phyloP scores from a whole-genome alignment of 2,113 vertebrate genomes.

The Syngnathus typhle region DNA sequence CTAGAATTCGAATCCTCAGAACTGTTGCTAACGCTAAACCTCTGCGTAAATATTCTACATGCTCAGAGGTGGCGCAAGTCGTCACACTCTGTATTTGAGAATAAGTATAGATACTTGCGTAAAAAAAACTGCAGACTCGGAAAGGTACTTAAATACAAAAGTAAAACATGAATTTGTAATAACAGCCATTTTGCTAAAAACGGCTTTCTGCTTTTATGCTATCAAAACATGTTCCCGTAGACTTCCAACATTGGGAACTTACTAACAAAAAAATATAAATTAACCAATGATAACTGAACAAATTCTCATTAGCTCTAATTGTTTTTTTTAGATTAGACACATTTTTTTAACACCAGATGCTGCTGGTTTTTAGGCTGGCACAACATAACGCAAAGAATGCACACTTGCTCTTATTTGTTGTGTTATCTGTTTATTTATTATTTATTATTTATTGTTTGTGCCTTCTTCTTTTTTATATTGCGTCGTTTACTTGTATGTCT shows the following conservation, averaged over 20 bases:
- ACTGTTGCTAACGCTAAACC: conserved; percentile 9
- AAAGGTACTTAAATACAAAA: background rate
- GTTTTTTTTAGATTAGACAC: background rate
- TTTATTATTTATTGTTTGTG: too few species aligned
- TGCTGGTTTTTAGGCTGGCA: background rate
- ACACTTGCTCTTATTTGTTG: too few species aligned
- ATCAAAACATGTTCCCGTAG: background rate
- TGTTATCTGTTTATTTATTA: too few species aligned
- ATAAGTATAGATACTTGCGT: background rate
- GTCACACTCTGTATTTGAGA: background rate
- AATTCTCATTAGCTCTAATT: background rate
- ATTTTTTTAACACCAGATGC: background rate
- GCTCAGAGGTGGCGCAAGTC: conserved; percentile 1
- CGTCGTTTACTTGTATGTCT: too few species aligned
- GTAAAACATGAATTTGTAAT: too few species aligned
- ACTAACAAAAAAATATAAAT: too few species aligned
- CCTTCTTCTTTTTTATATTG: too few species aligned
- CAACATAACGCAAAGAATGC: background rate
- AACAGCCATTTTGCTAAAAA: background rate
- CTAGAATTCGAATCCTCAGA: conserved; percentile 17
- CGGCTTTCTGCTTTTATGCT: background rate
- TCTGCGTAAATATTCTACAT: conserved; percentile 39
- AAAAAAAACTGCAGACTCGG: background rate
- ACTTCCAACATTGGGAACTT: background rate
- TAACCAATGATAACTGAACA: background rate